These are phyloP conservation scores for Pantherophis guttatus DNA, from an alignment of 2,113 vertebrate genomes.

Conservation along the genomic window DNA sequence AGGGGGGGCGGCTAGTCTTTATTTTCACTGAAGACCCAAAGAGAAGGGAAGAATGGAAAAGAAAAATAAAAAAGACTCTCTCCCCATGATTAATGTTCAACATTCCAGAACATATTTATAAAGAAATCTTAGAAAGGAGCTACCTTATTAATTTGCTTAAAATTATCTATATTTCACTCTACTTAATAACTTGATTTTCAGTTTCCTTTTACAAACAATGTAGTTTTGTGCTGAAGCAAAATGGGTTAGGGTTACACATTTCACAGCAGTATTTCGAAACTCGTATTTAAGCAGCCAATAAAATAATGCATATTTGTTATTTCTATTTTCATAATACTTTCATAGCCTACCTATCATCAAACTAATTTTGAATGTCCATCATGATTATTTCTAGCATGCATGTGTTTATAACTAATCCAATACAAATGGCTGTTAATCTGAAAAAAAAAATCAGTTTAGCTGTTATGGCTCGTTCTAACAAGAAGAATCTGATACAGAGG, in stretches of 20 bases:
- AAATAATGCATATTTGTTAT: neutral
- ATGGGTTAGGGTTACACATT: neutral
- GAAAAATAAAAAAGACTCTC: neutral
- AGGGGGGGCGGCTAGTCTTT: neutral
- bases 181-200: constrained; percentile 35
- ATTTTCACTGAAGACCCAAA: constrained; percentile 3
- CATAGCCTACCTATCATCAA: neutral
- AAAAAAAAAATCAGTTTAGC: constrained; percentile 47
- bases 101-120: neutral
- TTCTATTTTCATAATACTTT: constrained; percentile 19
- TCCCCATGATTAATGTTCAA: neutral
- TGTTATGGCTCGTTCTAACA: constrained; percentile 48
- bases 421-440: constrained; percentile 33
- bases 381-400: constrained; percentile 14
- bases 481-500: constrained; percentile 23
- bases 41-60: neutral
- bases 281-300: constrained; percentile 7
- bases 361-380: constrained; percentile 12
- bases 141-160: neutral
- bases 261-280: constrained; percentile 6
- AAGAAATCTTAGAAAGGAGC: neutral
- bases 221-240: neutral
- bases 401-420: constrained; percentile 43
- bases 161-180: constrained; percentile 1
- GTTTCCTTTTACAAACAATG: constrained; percentile 1